Evolutionary conservation across 2,113 vertebrate species (phyloP).

Genomic region (Lophura nycthemera): DNA sequence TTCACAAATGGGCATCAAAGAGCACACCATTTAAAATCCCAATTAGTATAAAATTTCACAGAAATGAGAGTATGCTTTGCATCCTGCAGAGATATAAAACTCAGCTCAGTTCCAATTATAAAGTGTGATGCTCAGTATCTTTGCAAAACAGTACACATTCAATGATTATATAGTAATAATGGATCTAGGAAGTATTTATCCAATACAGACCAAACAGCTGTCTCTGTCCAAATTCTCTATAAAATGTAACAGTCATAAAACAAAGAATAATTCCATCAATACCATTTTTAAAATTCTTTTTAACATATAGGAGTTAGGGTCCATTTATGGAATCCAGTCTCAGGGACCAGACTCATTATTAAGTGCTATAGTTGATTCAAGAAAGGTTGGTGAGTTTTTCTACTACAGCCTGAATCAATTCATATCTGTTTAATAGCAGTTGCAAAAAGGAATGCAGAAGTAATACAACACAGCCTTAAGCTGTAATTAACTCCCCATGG

Average conservation of each 20-base stretch:
- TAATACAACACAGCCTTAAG: neutral
- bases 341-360: neutral
- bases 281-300: neutral
- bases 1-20: constrained; percentile 19
- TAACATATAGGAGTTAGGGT: neutral
- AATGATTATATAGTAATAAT: neutral
- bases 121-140: neutral
- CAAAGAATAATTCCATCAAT: neutral
- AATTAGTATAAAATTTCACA: constrained; percentile 39
- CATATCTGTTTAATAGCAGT: neutral
- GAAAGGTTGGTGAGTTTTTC: neutral
- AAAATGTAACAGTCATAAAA: neutral
- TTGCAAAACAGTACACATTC: neutral
- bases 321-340: neutral
- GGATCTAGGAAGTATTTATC: neutral
- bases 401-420: neutral
- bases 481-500: neutral
- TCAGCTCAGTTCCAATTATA: constrained; percentile 27
- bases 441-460: constrained; percentile 2
- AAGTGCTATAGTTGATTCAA: neutral
- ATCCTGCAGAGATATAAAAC: constrained; percentile 48
- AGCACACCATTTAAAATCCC: neutral
- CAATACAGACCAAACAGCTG: neutral
- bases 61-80: constrained; percentile 32
- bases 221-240: neutral